Conservation (phyloP, 2,888 invertebrate species). For the Apamea sordens region DNA sequence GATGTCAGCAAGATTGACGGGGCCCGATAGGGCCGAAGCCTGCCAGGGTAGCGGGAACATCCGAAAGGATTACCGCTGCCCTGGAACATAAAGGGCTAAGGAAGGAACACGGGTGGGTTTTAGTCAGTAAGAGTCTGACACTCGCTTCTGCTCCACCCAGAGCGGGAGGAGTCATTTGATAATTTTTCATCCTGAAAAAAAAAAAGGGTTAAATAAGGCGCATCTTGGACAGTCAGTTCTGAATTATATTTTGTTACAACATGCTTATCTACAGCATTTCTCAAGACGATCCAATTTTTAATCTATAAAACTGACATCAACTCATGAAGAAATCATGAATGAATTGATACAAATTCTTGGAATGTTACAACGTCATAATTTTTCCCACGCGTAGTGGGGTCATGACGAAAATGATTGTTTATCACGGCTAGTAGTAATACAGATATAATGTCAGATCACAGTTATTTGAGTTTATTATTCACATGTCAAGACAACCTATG, state of each 20-base stretch:
- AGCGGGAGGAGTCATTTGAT: no score
- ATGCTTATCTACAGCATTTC: not conserved
- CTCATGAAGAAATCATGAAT: slow-evolving; percentile 16
- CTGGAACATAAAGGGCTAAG: no score
- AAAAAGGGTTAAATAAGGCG: no score
- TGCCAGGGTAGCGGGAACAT: no score
- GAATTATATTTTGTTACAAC: not conserved
- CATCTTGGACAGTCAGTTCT: not conserved
- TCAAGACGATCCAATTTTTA: not conserved
- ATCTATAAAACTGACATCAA: not conserved
- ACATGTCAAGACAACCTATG: not conserved
- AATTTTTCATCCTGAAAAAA: no score
- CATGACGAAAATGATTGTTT: slow-evolving; percentile 6
- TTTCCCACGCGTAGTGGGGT: slow-evolving; percentile 37
- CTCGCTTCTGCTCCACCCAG: no score
- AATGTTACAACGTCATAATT: not conserved
- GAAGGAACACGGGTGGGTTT: no score
- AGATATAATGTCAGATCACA: not conserved
- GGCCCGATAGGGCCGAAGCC: no score
- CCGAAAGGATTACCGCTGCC: no score
- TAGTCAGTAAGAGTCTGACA: no score
- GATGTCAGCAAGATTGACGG: no score
- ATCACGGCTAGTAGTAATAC: not conserved
- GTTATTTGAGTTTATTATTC: not conserved
- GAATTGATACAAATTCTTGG: not conserved